phyloP scores from a whole-genome alignment of 2,888 invertebrate species.

The Gryllus longicercus region DNA sequence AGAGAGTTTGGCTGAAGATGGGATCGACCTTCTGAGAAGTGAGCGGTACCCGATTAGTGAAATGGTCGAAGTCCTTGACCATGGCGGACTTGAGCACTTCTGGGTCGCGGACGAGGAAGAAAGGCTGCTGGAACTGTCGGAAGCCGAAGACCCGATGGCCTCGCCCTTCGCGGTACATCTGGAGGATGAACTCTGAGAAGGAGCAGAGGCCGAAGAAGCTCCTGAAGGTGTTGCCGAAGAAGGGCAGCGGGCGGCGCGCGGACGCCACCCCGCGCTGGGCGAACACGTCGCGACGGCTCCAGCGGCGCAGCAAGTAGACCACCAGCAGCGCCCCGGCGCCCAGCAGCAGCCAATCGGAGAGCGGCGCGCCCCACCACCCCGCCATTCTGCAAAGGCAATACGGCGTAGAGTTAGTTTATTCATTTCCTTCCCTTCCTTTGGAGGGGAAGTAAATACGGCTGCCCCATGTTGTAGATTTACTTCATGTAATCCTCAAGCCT shows the following conservation, averaged over 20 bases:
- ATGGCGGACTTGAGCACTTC: not conserved
- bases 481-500: too few relatives aligned
- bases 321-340: not conserved
- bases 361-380: too few relatives aligned
- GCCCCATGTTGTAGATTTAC: too few relatives aligned
- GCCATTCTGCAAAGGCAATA: too few relatives aligned
- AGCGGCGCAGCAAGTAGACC: not conserved
- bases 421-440: too few relatives aligned
- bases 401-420: too few relatives aligned
- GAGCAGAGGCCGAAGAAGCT: not conserved
- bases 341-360: not conserved
- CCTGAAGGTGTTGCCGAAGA: not conserved
- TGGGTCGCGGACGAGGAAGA: not conserved
- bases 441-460: too few relatives aligned
- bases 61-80: slow-evolving; percentile 5
- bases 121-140: not conserved
- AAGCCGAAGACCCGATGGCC: not conserved
- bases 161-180: not conserved
- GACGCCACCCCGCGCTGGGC: not conserved
- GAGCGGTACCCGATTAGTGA: not conserved
- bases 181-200: not conserved
- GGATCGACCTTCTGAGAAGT: not conserved
- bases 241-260: not conserved
- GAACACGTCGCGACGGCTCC: not conserved
- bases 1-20: not conserved